These are phyloP conservation scores for Uloborus diversus DNA, from an alignment of 1,140 invertebrate species.

Conservation along the genomic window DNA sequence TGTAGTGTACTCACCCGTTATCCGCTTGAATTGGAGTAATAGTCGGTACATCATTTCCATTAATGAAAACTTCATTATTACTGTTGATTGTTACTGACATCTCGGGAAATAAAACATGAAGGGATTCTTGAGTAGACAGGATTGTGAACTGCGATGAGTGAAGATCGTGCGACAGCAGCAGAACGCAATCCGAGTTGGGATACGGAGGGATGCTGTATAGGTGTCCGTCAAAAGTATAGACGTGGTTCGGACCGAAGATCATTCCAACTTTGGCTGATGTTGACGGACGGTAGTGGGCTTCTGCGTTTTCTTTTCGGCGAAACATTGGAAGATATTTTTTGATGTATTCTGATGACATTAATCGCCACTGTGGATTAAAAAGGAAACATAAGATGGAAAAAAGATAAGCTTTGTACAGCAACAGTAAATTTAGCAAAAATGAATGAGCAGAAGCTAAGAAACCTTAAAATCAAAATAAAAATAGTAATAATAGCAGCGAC, in stretches of 20 bases:
- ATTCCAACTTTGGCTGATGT: constrained; percentile 20
- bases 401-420: too few relatives aligned
- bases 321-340: too few relatives aligned
- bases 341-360: background rate
- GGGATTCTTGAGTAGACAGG: background rate
- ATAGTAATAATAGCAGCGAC: too few relatives aligned
- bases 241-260: constrained; percentile 24
- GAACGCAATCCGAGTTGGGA: constrained; percentile 2
- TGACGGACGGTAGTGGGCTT: background rate
- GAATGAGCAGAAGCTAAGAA: too few relatives aligned
- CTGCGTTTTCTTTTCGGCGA: background rate
- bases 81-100: constrained; percentile 18
- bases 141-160: constrained; percentile 10
- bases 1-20: constrained; percentile 50
- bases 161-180: constrained; percentile 40
- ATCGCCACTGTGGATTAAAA: constrained; percentile 16
- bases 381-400: too few relatives aligned
- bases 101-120: constrained; percentile 50
- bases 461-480: too few relatives aligned
- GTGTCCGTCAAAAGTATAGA: constrained; percentile 45
- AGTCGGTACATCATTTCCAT: constrained; percentile 18
- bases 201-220: constrained; percentile 18
- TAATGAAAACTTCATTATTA: constrained; percentile 34
- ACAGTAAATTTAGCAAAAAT: too few relatives aligned
- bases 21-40: constrained; percentile 12